Evolutionary conservation across 35 echinoderm and acorn worm species (phyloP).

Genomic region (Heliocidaris erythrogramma): DNA sequence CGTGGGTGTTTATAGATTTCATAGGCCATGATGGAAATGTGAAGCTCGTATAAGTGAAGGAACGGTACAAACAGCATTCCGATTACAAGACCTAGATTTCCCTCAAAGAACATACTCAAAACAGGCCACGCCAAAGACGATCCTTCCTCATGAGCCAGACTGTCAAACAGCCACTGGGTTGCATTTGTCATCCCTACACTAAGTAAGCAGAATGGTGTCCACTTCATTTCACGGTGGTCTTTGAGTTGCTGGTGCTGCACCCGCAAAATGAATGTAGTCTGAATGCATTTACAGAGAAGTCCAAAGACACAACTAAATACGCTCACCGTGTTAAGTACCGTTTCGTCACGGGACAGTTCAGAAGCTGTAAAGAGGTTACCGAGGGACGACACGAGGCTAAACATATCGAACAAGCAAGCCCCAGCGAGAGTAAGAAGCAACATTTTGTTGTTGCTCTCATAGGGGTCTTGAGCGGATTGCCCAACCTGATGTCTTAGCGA

Average conservation of each 20-base stretch:
- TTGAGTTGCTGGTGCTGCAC: neutral
- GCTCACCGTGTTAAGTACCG: neutral
- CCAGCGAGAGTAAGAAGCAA: neutral
- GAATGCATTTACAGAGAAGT: neutral
- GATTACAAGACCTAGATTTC: neutral
- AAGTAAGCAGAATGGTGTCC: neutral
- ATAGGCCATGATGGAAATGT: neutral
- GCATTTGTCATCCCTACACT: neutral
- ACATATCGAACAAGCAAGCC: neutral
- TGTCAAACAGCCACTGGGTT: conserved; percentile 4
- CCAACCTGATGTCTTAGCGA: neutral
- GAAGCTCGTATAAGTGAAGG: neutral
- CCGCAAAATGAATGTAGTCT: neutral
- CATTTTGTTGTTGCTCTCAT: neutral
- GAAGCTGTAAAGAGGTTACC: neutral
- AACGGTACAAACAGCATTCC: neutral
- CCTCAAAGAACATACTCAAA: conserved; percentile 6
- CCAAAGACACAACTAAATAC: neutral
- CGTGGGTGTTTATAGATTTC: neutral
- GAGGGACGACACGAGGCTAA: neutral
- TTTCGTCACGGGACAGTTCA: neutral
- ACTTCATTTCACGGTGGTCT: neutral
- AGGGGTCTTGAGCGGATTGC: too few relatives aligned
- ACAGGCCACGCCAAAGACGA: neutral
- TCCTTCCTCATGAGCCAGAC: neutral